Conservation (phyloP, 2,888 invertebrate species). For the Tachina lurida region DNA sequence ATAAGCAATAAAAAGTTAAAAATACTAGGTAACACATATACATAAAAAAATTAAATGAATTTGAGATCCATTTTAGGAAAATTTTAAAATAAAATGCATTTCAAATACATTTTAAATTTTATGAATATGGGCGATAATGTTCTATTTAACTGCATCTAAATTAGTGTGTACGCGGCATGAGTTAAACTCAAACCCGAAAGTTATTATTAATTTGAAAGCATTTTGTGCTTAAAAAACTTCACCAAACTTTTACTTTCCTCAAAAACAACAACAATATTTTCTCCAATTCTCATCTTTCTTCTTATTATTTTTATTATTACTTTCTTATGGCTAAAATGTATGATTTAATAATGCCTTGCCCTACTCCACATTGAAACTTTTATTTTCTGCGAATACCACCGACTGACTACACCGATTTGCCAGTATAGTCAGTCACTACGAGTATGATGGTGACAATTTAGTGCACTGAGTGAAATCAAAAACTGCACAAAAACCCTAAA, state of each 20-base stretch:
- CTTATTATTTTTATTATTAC: background rate
- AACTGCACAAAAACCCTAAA: constrained; percentile 28
- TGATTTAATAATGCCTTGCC: constrained; percentile 63
- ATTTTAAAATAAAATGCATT: too few relatives aligned
- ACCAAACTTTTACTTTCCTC: constrained; percentile 53
- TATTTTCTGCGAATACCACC: constrained; percentile 15
- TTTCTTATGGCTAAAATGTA: background rate
- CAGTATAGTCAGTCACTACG: too few relatives aligned
- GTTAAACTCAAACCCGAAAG: constrained; percentile 20
- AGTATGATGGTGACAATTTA: constrained; percentile 48
- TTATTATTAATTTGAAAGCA: background rate
- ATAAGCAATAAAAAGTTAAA: too few relatives aligned
- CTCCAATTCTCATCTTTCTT: constrained; percentile 2
- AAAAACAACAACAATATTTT: constrained; percentile 10
- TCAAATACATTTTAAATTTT: too few relatives aligned
- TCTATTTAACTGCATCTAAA: too few relatives aligned
- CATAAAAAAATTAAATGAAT: too few relatives aligned
- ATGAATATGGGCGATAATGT: too few relatives aligned
- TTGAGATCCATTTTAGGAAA: too few relatives aligned
- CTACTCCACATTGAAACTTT: constrained; percentile 55
- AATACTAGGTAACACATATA: too few relatives aligned
- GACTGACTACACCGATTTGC: too few relatives aligned
- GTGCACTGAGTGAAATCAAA: constrained; percentile 63
- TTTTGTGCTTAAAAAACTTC: background rate
- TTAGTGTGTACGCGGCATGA: too few relatives aligned